Percentiles rank a stretch among this genome's conserved stretches.
Evolutionary conservation across 2,888 invertebrate species (phyloP).

Genomic region (Ochropacha duplaris): DNA sequence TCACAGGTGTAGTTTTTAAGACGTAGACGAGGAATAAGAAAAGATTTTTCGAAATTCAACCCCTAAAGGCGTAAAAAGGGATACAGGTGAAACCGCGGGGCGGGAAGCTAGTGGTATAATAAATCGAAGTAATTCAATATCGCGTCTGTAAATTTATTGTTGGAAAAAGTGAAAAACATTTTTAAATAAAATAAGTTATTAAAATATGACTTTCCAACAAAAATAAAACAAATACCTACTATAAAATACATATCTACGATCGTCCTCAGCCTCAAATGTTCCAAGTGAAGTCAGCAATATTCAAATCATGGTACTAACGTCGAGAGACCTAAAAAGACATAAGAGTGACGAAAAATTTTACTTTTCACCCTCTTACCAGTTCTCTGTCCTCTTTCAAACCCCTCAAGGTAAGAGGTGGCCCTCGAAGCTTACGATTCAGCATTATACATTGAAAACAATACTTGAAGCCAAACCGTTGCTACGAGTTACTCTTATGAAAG

Average conservation of each 20-base stretch:
- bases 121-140: no score
- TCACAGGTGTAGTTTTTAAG: no score
- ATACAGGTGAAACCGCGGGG: no score
- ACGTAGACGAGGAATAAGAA: no score
- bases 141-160: no score
- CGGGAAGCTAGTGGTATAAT: no score
- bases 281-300: neutral
- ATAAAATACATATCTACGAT: neutral
- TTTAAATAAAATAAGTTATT: no score
- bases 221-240: neutral
- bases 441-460: constrained; percentile 52
- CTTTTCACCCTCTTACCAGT: constrained; percentile 11
- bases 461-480: constrained; percentile 42
- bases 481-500: constrained; percentile 45
- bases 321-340: neutral
- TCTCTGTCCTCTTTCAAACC: constrained; percentile 27
- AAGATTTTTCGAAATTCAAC: no score
- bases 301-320: neutral
- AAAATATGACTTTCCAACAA: neutral
- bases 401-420: constrained; percentile 31
- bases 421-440: constrained; percentile 44
- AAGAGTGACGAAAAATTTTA: neutral
- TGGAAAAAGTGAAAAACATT: no score
- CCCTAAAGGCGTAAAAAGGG: no score
- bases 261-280: neutral